A percentile compares a stretch with the other conserved stretches of the same genome.
phyloP scores from a whole-genome alignment of 2,797 vertebrate species.

The Manis pentadactyla region DNA sequence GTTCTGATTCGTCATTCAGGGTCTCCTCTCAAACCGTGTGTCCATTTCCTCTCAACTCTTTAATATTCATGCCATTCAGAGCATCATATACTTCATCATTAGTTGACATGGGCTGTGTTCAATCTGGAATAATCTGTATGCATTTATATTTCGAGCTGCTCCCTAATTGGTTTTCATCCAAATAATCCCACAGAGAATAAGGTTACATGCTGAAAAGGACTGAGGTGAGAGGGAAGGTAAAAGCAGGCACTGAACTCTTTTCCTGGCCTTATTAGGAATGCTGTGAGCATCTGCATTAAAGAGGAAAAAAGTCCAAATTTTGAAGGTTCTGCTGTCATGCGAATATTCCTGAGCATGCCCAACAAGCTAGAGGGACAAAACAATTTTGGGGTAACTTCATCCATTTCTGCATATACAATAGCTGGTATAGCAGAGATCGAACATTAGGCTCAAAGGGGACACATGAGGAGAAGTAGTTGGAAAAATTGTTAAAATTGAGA shows the following conservation, averaged over 20 bases:
- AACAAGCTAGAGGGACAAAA: slow-evolving; percentile 58
- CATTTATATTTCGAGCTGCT: slow-evolving; percentile 87
- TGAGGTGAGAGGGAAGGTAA: slow-evolving; percentile 88
- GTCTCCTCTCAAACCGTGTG: slow-evolving; percentile 79
- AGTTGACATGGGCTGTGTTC: slow-evolving; percentile 86
- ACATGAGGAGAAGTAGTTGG: neutral
- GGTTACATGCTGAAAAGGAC: slow-evolving; percentile 88
- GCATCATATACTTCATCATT: slow-evolving; percentile 85
- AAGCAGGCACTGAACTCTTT: slow-evolving; percentile 87
- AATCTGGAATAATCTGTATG: slow-evolving; percentile 88
- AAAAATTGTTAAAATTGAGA: slow-evolving; percentile 20
- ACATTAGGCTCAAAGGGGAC: neutral
- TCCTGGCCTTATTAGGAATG: slow-evolving; percentile 88
- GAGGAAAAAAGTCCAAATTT: slow-evolving; percentile 79
- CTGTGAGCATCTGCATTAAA: slow-evolving; percentile 85
- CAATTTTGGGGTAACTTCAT: slow-evolving; percentile 63
- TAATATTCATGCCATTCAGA: slow-evolving; percentile 88
- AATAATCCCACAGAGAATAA: slow-evolving; percentile 90
- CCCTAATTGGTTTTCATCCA: slow-evolving; percentile 90
- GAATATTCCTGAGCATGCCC: slow-evolving; percentile 67
- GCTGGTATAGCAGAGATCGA: neutral
- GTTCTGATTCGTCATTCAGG: slow-evolving; percentile 83
- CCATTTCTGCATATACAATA: slow-evolving; percentile 60
- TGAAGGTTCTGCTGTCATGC: slow-evolving; percentile 80
- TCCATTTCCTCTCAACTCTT: slow-evolving; percentile 83